Evolutionary conservation across 2,113 vertebrate species (phyloP).

Genomic region (Calidris pugnax): DNA sequence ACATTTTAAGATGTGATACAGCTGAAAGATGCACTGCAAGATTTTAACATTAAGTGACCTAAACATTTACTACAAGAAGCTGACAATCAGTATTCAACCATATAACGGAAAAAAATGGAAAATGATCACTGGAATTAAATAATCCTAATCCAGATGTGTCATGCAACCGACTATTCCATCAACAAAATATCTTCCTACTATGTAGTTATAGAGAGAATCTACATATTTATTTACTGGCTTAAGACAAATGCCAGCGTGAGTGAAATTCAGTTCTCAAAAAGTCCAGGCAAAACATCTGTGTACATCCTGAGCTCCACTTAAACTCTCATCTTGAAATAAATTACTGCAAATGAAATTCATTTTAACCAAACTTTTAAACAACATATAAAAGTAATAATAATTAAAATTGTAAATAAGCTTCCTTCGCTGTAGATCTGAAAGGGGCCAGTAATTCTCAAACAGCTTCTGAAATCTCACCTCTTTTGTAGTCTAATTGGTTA

Average conservation of each 20-base stretch:
- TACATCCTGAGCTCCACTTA: neutral
- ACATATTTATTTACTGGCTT: neutral
- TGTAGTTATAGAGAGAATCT: neutral
- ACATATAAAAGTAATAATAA: neutral
- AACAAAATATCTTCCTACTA: neutral
- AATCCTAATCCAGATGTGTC: neutral
- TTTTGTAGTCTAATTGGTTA: constrained; percentile 73
- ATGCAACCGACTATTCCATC: neutral
- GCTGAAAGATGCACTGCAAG: neutral
- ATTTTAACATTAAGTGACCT: neutral
- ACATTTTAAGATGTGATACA: neutral
- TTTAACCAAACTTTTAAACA: constrained; percentile 10
- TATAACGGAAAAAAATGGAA: neutral
- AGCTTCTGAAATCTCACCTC: constrained; percentile 46
- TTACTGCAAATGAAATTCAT: constrained; percentile 6
- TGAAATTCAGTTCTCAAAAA: neutral
- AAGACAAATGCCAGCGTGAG: neutral
- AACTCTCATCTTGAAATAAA: constrained; percentile 6
- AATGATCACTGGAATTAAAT: neutral
- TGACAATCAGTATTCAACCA: neutral
- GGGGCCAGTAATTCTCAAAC: neutral
- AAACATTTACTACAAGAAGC: neutral
- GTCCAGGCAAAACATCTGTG: neutral
- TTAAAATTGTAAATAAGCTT: neutral
- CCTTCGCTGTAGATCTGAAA: neutral